A percentile compares a stretch with the other conserved stretches of the same genome.
These are phyloP conservation scores for Clytia hemisphaerica DNA, from an alignment of 30 jellyfish, hydroid and myxozoan species.

Conservation along the genomic window DNA sequence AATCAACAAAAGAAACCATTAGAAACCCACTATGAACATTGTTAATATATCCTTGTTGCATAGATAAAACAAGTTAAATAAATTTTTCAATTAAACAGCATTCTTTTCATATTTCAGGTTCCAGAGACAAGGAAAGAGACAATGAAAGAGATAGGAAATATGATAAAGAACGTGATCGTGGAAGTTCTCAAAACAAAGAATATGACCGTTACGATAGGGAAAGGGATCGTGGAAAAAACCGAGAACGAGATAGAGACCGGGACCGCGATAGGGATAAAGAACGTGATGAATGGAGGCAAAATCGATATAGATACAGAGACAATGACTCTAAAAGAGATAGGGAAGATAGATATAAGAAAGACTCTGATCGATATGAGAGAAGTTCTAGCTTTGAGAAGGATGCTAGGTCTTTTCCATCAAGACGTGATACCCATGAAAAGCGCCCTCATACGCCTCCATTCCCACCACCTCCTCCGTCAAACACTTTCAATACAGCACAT, in stretches of 20 bases:
- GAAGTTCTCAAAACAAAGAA: too few species aligned
- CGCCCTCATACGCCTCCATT: not conserved
- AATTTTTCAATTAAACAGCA: too few species aligned
- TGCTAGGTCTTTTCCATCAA: not conserved
- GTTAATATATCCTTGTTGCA: too few species aligned
- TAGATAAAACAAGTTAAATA: too few species aligned
- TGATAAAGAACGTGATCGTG: too few species aligned
- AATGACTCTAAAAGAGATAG: not conserved
- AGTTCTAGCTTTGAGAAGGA: not conserved
- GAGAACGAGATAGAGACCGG: not conserved
- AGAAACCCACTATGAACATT: too few species aligned
- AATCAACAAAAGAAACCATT: too few species aligned
- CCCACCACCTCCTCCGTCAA: not conserved
- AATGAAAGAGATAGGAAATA: too few species aligned
- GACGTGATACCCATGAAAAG: slow-evolving; percentile 8
- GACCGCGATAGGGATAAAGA: slow-evolving; percentile 4
- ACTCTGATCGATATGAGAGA: not conserved
- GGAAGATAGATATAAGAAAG: not conserved
- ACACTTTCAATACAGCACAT: not conserved
- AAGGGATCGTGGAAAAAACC: too few species aligned
- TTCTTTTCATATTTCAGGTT: too few species aligned
- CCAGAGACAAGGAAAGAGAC: too few species aligned
- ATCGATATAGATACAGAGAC: slow-evolving; percentile 1
- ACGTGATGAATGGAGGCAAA: not conserved
- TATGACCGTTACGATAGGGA: too few species aligned